phyloP scores from a whole-genome alignment of 37 sponge, comb jelly and placozoan genomes.

The Sycon ciliatum region DNA sequence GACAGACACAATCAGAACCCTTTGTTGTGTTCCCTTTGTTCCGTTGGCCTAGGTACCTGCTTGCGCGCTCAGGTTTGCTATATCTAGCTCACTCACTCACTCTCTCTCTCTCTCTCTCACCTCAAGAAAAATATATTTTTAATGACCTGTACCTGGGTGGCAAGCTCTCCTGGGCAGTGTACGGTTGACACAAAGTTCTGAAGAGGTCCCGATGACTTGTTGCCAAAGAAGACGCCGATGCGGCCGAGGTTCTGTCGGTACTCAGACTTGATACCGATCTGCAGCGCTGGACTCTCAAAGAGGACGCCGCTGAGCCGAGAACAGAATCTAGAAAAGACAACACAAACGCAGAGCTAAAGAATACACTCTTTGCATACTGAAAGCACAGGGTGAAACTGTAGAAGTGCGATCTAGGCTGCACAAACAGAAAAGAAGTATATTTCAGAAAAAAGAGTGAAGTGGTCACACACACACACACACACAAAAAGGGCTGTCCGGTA shows the following conservation, averaged over 20 bases:
- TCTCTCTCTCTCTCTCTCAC: too few relatives aligned
- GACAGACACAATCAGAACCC: too few relatives aligned
- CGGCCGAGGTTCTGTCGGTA: conserved; percentile 66
- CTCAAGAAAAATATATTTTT: too few relatives aligned
- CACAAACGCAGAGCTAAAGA: conserved; percentile 12
- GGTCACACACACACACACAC: not conserved
- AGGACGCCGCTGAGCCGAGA: conserved; percentile 81
- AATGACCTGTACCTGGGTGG: too few relatives aligned
- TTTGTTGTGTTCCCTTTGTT: too few relatives aligned
- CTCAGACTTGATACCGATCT: conserved; percentile 89
- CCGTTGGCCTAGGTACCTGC: too few relatives aligned
- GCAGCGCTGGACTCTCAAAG: conserved; percentile 75
- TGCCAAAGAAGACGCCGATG: conserved; percentile 75
- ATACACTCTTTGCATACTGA: too few relatives aligned
- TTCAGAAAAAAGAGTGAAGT: too few relatives aligned
- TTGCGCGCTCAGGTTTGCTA: too few relatives aligned
- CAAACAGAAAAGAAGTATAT: not conserved
- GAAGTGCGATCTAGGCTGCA: not conserved
- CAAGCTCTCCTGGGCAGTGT: conserved; percentile 1
- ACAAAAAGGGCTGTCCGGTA: too few relatives aligned
- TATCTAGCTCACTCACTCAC: too few relatives aligned
- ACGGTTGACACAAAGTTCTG: conserved; percentile 27
- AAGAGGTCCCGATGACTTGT: conserved; percentile 61
- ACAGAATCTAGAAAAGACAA: conserved; percentile 47
- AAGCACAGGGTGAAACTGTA: not conserved